These are phyloP conservation scores for Coelopa pilipes DNA, from an alignment of 2,888 invertebrate genomes.

Conservation along the genomic window DNA sequence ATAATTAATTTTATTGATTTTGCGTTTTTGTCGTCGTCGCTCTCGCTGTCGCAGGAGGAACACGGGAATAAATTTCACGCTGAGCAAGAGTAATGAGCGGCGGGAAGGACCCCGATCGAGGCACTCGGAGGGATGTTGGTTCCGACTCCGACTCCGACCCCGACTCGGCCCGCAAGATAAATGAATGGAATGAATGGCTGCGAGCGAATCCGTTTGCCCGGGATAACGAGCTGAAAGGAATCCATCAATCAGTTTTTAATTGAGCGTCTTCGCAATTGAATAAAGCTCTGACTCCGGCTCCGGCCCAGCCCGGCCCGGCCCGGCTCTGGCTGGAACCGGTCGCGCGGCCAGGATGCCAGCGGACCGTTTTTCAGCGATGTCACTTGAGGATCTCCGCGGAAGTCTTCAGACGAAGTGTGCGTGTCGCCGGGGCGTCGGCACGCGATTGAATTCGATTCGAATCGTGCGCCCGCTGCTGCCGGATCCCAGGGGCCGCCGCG, in stretches of 20 bases:
- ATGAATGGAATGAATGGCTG: neutral
- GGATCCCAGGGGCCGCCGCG: no score
- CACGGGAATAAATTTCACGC: slow-evolving; percentile 11
- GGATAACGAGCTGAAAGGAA: slow-evolving; percentile 5
- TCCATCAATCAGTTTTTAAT: neutral
- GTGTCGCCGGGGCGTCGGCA: no score
- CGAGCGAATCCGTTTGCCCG: neutral
- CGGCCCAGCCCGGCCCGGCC: no score
- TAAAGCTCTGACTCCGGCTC: neutral
- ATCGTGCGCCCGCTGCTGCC: no score
- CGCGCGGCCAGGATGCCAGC: no score
- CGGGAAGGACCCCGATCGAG: neutral
- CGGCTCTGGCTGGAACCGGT: no score
- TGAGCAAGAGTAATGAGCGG: slow-evolving; percentile 16
- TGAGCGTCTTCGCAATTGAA: neutral
- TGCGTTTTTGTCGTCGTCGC: neutral
- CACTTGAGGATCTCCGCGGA: no score
- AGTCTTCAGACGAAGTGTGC: no score
- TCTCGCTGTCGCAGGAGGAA: neutral
- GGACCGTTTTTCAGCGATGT: no score
- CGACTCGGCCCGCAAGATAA: slow-evolving; percentile 4
- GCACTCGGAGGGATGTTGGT: neutral
- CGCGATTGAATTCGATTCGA: no score
- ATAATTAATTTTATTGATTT: slow-evolving; percentile 46
- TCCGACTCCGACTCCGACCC: no score